These are phyloP conservation scores for Periophthalmus modestus DNA, from an alignment of 2,113 vertebrate genomes.

Conservation along the genomic window DNA sequence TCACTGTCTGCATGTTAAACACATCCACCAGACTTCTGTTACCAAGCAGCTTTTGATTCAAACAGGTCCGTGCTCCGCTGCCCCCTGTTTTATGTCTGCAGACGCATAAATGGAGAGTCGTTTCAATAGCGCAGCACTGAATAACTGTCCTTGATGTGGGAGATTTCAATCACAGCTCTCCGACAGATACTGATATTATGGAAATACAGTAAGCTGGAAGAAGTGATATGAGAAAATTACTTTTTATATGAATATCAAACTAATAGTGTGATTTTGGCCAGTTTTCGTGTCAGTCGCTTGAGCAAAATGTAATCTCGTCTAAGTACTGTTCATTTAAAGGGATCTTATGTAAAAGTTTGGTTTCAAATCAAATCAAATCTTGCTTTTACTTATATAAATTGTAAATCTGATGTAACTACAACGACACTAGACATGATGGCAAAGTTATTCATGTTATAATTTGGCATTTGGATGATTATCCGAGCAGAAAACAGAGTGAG, in stretches of 20 bases:
- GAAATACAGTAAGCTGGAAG: background rate
- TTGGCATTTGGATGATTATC: too few species aligned
- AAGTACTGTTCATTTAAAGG: too few species aligned
- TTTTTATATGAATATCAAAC: background rate
- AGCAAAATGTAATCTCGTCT: too few species aligned
- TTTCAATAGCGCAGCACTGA: background rate
- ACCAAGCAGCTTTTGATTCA: background rate
- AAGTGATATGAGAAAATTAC: background rate
- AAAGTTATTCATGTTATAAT: too few species aligned
- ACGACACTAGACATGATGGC: too few species aligned
- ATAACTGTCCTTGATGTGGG: slow-evolving; percentile 1
- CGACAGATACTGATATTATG: background rate
- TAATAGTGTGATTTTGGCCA: background rate
- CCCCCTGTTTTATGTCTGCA: background rate
- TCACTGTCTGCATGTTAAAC: background rate
- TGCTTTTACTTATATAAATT: too few species aligned
- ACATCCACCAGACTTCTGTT: background rate
- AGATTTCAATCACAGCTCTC: background rate
- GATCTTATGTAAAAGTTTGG: too few species aligned
- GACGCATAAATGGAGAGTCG: background rate
- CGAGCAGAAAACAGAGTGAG: too few species aligned
- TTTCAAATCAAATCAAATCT: too few species aligned
- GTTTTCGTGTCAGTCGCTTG: background rate
- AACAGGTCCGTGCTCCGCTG: background rate
- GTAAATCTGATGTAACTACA: background rate